Percentiles rank a stretch among this genome's conserved stretches.
phyloP scores from a whole-genome alignment of 2,797 vertebrate genomes.

The Bufotes viridis region DNA sequence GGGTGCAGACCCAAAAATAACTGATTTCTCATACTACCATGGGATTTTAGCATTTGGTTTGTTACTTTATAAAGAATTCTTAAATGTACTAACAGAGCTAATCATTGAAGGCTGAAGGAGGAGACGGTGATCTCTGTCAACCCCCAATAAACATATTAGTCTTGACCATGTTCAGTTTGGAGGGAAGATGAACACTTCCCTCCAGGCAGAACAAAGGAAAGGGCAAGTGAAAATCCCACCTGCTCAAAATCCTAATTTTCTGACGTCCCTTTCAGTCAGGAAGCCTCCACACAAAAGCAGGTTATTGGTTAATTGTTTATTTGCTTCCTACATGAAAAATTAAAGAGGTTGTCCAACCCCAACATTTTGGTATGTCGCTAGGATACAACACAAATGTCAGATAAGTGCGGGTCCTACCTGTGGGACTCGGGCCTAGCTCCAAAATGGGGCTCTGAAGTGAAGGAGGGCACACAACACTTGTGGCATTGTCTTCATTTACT shows the following conservation, averaged over 20 bases:
- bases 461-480: too few relatives aligned
- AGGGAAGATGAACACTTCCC: neutral
- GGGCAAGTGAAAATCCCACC: neutral
- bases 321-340: too few relatives aligned
- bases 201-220: neutral
- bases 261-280: neutral
- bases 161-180: too few relatives aligned
- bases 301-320: neutral
- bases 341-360: too few relatives aligned
- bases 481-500: too few relatives aligned
- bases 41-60: neutral
- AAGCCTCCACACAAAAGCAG: neutral
- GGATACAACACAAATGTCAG: too few relatives aligned
- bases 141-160: neutral
- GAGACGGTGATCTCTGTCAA: neutral
- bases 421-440: too few relatives aligned
- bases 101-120: neutral
- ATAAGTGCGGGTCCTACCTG: too few relatives aligned
- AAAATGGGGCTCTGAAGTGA: too few relatives aligned
- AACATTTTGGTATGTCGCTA: too few relatives aligned
- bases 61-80: neutral
- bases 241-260: neutral
- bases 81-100: neutral
- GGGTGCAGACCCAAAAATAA: neutral
- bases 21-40: neutral